Evolutionary conservation across 2,113 vertebrate genomes (phyloP).

Genomic region (Nestor notabilis): DNA sequence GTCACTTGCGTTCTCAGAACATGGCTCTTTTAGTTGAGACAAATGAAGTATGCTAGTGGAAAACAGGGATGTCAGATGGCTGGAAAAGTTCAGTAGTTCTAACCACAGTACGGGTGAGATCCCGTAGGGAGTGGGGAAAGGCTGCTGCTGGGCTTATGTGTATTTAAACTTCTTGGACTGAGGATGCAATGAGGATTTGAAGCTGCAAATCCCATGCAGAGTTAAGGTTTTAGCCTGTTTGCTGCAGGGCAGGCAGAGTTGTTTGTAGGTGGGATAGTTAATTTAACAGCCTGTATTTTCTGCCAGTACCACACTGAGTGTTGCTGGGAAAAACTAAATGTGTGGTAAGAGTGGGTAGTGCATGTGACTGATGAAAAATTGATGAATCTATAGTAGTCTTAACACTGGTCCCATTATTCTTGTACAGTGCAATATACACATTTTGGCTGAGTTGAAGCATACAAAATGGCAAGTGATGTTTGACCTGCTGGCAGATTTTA

Average conservation of each 20-base stretch:
- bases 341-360: background rate
- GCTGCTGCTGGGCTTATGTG: background rate
- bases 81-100: background rate
- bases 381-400: background rate
- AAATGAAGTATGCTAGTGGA: background rate
- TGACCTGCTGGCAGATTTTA: background rate
- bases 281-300: background rate
- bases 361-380: background rate
- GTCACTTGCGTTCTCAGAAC: background rate
- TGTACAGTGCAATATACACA: fast-evolving
- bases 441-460: background rate
- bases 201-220: background rate
- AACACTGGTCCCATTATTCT: background rate
- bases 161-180: background rate
- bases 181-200: background rate
- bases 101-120: background rate
- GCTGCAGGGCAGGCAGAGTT: background rate
- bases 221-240: background rate
- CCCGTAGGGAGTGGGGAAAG: background rate
- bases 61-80: background rate
- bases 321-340: background rate
- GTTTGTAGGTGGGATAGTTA: background rate
- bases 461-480: background rate
- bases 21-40: background rate
- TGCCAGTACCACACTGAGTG: background rate